Base-by-base conservation (phyloP, 1,140 invertebrate species). In the Papilio machaon region DNA sequence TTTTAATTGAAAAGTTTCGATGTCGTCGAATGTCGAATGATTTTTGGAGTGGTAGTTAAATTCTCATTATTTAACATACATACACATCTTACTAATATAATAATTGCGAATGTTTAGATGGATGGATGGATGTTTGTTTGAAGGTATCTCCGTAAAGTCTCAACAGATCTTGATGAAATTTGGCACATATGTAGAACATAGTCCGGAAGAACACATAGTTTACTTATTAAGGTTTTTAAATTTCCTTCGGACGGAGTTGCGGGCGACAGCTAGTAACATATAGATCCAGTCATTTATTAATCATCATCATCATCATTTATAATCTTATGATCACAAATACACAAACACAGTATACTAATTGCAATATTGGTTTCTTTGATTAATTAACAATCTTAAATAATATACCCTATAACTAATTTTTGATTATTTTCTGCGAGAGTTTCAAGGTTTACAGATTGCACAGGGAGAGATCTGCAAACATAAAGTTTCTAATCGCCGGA, bases 401-500 rank as follows among this genome's bases (percentile, higher is more conserved):
- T 8, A 11, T 54, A 54, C 3, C 17, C 73, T 30, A 19, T 54
- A 76, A 38, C 23, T 75, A 52, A 8, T 49, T 75, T 49, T 74
- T 46, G 49, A 76, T 17, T 54, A 52, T 11, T 7, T 7, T 46
- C n/a, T 46, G 38, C 17, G 5, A 58, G 54, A 7, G 54, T 58
- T 73, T 17, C 30, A 73, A 49, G 38, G 17, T 47, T 74, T 35
- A 73, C 35, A 73, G 17, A 74, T 46, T 74, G 43, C 35, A 73
- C 17, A n/a, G 19, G 46, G 73, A 83, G 84, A 8, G 90, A 92
- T 91, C 92, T 92, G 91, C 91, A 93, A 93, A 91, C 92, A 94
- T 93, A 94, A 92, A 94, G 88, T 94, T 94, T 93, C 91, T 93
- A 93, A 94, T 94, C 91, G 91, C 92, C 91, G 90, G 88, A 94